phyloP scores from a whole-genome alignment of 2,888 invertebrate genomes.

The Pachymerium ferrugineum region DNA sequence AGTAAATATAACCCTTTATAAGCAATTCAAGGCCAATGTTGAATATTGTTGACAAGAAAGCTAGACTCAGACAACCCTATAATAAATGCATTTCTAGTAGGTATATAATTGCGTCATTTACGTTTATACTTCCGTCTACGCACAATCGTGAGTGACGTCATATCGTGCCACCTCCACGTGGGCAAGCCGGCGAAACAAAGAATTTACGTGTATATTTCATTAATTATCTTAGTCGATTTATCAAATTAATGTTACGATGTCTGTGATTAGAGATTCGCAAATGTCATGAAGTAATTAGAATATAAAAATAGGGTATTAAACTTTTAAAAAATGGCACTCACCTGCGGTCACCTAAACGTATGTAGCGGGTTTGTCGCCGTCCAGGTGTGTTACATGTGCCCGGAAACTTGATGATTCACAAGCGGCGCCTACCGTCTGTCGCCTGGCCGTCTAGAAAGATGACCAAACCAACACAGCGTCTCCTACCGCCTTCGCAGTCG shows the following conservation, averaged over 20 bases:
- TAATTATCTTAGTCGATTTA: no score
- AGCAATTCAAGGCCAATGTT: background rate
- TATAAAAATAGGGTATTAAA: background rate
- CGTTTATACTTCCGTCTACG: background rate
- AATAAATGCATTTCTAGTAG: no score
- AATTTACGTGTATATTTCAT: no score
- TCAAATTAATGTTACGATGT: no score
- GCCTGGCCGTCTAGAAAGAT: background rate
- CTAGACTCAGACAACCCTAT: no score
- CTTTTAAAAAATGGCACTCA: background rate
- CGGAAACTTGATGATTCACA: conserved; percentile 13
- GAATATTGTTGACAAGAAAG: no score
- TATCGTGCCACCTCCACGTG: background rate
- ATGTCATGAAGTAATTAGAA: background rate
- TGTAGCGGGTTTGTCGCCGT: background rate
- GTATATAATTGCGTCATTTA: background rate
- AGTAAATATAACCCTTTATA: background rate
- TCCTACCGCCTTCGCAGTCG: conserved; percentile 1
- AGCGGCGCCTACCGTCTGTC: conserved; percentile 3
- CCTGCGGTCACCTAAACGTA: background rate
- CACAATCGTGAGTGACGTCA: background rate
- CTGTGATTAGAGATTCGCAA: no score
- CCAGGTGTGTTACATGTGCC: background rate
- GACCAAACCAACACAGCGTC: background rate
- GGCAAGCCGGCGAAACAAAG: no score